Evolutionary conservation across 2,113 vertebrate genomes (phyloP), one percentile per base, ranked within the genome.

Genomic region (Callipepla californica): DNA sequence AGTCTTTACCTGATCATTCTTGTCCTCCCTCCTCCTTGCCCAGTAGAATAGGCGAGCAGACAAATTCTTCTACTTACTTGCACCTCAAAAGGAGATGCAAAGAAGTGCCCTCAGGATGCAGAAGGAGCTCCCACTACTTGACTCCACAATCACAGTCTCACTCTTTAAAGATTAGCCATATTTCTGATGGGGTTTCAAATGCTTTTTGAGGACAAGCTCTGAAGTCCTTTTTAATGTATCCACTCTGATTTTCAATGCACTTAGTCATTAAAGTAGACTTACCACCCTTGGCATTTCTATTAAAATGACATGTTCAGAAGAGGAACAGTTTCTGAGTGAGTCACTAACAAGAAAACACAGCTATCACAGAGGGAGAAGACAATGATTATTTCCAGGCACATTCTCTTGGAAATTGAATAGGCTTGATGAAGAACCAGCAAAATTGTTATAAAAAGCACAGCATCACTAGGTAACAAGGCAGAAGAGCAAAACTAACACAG

Each of bases 271-370:
- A 79, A 90, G 53, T 1, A 69, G 23, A 51, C 55, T 77, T 36
- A 25, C 63, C 85, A 73, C 67, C n/a, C 65, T 91, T 90, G 63
- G 74, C 91, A 77, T 92, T 92, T 89, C 92, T 92, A 76, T 87
- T 93, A 92, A 95, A 94, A 88, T 32, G 62, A 22, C 79, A n/a
- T 67, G 69, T 89, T 94, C 65, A 69, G 66, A 62, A 67, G 72
- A 84, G 36, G 77, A 86, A 44, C 7, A 45, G 53, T 36, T 67
- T 58, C 66, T 84, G 58, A 63, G 15, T 75, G 89, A 95, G 70
- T 85, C 87, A 87, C 74, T 89, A 87, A 74, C 59, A 87, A 67
- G 69, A 90, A 93, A 90, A 34, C 10, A 47, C 45, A 89, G 81
- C 75, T 92, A 87, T 11, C 34, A 67, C 44, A 93, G 69, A 87